These are phyloP conservation scores for Squalus acanthias DNA, from an alignment of 2,797 vertebrate species.

Conservation along the genomic window DNA sequence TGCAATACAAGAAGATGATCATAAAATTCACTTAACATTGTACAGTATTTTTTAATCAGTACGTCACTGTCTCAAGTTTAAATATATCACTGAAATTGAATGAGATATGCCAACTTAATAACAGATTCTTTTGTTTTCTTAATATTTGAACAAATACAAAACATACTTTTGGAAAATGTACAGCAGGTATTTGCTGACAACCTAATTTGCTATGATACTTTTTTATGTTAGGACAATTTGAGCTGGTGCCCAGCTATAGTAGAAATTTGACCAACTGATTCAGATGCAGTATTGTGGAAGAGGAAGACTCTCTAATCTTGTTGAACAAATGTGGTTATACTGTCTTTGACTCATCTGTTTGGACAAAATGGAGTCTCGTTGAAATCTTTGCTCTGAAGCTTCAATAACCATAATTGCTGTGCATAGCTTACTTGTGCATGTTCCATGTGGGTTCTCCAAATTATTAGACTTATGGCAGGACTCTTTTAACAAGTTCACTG, in stretches of 20 bases:
- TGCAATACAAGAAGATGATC: background rate
- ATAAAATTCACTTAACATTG: background rate
- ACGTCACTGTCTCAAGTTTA: background rate
- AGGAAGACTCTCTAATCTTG: background rate
- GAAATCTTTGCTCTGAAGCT: background rate
- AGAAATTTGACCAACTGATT: too few species aligned
- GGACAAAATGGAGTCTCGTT: background rate
- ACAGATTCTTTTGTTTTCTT: background rate
- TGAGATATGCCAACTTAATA: background rate
- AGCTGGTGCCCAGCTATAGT: too few species aligned
- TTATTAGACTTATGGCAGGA: background rate
- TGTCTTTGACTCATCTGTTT: background rate
- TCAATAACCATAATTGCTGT: background rate
- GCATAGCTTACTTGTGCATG: background rate
- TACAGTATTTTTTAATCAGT: background rate
- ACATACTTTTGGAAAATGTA: background rate
- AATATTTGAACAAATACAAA: background rate
- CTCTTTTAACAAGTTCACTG: too few species aligned
- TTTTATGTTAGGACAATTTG: background rate
- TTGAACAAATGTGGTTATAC: background rate
- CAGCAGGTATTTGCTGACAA: background rate
- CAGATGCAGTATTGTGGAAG: too few species aligned
- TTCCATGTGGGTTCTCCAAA: background rate
- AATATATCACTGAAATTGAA: background rate
- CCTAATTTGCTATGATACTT: background rate